Base-by-base conservation (phyloP, 2,888 invertebrate genomes). In the Polia nebulosa region DNA sequence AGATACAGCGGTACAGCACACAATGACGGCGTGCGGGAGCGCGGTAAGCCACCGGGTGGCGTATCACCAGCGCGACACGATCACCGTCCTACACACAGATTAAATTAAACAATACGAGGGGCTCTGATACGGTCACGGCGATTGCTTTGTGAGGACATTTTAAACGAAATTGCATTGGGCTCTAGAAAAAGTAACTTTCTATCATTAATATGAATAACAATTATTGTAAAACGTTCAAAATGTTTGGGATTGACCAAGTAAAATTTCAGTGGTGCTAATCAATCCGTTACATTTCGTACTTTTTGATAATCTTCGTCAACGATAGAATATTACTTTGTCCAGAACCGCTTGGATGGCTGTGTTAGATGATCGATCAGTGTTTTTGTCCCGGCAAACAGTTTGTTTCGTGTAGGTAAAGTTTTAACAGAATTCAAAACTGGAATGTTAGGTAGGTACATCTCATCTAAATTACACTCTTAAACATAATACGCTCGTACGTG, bases 61-160 rank as follows among this genome's bases (percentile, higher is more conserved):
- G 25, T 17, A 25, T 17, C 4, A 44, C 13, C 45, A 52, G 8
- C 49, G 29, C 53, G 66, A 32, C 56, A 66, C 56, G 45, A 41
- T 20, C 59, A 22, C 34, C 39, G 53, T 66, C 44, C 39, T 49
- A 20, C n/a, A 53, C 67, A 36, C 66, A 74, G 80, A 74, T 79
- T 66, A 57, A 51, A 74, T 79, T 66, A 57, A 51, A 74, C 59
- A 63, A 58, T 36, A 29, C 34, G 15, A 25, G 6, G 8, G 25
- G 15, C 20, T 59, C 7, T 45, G 44, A 29, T 56, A 34, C 52
- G 22, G 15, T 17, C 22, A 15, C 11, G n/a, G 17, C 39, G 56
- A 53, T 39, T 56, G 51, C 32, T 41, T 20, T 44, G 56, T 44
- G 34, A 49, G 2, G 13, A 11, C 29, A 11, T 27, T 17, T 15